Percentiles rank a stretch among this genome's conserved stretches.
Evolutionary conservation across 2,888 invertebrate species (phyloP).

Genomic region (Apotomis capreana): DNA sequence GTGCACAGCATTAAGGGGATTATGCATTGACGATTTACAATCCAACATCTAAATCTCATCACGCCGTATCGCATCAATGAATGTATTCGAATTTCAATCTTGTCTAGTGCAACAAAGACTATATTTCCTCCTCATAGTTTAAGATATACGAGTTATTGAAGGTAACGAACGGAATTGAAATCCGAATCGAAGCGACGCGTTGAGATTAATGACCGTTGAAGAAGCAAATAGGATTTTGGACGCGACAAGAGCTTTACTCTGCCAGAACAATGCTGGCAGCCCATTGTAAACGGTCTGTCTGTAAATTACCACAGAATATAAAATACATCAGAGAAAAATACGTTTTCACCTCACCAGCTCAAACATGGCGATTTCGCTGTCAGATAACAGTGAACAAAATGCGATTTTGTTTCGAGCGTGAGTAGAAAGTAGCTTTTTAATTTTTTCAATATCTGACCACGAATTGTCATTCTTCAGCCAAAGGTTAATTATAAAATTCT

Average conservation of each 20-base stretch:
- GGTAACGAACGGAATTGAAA: slow-evolving; percentile 19
- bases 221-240: slow-evolving; percentile 38
- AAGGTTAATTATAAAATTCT: no score
- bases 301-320: slow-evolving; percentile 14
- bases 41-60: slow-evolving; percentile 4
- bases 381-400: no score
- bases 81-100: slow-evolving; percentile 2
- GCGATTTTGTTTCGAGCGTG: no score
- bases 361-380: no score
- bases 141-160: slow-evolving; percentile 13
- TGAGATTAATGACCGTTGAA: slow-evolving; percentile 37
- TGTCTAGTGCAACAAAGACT: not conserved
- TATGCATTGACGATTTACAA: slow-evolving; percentile 34
- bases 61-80: not conserved
- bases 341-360: no score
- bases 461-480: no score
- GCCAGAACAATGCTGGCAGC: slow-evolving; percentile 16
- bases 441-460: no score
- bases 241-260: slow-evolving; percentile 28
- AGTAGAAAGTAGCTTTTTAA: no score
- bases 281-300: slow-evolving; percentile 20
- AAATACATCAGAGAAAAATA: no score
- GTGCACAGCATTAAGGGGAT: slow-evolving; percentile 15
- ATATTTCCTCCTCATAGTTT: not conserved
- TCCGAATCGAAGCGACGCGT: slow-evolving; percentile 33